Evolutionary conservation across 2,797 vertebrate species (phyloP).

Genomic region (Enteromius radiatus): DNA sequence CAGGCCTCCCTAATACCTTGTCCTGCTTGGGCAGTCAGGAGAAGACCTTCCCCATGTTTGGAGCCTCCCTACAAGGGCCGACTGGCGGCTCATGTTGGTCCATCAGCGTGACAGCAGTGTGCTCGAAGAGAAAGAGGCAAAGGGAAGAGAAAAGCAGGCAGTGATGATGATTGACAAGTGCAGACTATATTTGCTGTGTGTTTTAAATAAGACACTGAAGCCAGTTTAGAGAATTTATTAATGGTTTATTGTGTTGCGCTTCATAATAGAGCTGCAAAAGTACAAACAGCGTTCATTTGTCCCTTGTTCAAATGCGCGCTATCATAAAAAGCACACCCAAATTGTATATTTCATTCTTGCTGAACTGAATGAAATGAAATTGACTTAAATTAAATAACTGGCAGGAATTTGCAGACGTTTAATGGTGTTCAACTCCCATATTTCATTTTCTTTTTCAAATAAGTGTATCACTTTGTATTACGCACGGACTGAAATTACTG

Average conservation of each 20-base stretch:
- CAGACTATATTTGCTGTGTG: neutral
- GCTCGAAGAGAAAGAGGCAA: constrained; percentile 21
- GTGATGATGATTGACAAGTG: constrained; percentile 30
- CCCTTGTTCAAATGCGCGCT: constrained; percentile 6
- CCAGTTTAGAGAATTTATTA: neutral
- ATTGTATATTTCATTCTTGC: constrained; percentile 3
- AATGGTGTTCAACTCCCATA: constrained; percentile 48
- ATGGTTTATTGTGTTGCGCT: neutral
- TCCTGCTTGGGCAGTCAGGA: constrained; percentile 52
- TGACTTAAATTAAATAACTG: constrained; percentile 57
- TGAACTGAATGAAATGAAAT: constrained; percentile 24
- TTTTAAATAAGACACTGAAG: constrained; percentile 20
- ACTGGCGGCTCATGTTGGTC: constrained; percentile 30
- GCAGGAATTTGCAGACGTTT: constrained; percentile 42
- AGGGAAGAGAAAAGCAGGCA: constrained; percentile 22
- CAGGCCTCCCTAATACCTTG: constrained; percentile 59
- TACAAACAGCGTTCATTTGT: constrained; percentile 8
- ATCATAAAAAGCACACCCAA: constrained; percentile 40
- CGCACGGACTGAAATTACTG: constrained; percentile 41
- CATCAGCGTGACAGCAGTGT: constrained; percentile 47
- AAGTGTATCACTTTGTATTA: constrained; percentile 49
- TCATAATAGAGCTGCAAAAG: constrained; percentile 16
- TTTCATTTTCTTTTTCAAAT: constrained; percentile 44
- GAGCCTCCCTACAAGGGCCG: constrained; percentile 38
- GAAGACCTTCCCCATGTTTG: constrained; percentile 42